These are phyloP conservation scores for Zoanthus solanderi DNA, from an alignment of 92 coral and sea anemone genomes.

Conservation along the genomic window DNA sequence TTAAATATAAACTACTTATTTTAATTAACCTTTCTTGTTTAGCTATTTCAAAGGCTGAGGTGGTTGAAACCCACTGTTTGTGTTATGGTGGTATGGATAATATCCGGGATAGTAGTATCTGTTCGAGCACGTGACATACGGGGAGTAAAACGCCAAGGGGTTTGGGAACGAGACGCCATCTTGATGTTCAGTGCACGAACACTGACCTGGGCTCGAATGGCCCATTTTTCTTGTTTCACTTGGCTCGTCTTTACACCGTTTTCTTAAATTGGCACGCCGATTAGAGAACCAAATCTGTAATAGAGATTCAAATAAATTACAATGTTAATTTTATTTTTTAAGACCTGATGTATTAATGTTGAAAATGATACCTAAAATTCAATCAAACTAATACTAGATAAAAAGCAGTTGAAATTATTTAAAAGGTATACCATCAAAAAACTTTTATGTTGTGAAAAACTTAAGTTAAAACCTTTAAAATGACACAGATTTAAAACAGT, in stretches of 20 bases:
- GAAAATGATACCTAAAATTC: too few relatives aligned
- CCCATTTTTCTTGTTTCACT: neutral
- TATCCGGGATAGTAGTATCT: constrained; percentile 21
- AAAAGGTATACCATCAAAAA: too few relatives aligned
- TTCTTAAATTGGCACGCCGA: constrained; percentile 32
- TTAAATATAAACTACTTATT: too few relatives aligned
- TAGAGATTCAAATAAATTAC: too few relatives aligned
- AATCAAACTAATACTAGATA: too few relatives aligned
- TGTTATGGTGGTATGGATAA: neutral
- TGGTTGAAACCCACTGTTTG: neutral
- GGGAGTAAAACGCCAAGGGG: neutral
- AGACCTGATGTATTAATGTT: neutral
- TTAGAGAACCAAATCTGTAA: constrained; percentile 41
- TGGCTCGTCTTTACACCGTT: constrained; percentile 14
- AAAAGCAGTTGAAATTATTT: too few relatives aligned
- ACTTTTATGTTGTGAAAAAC: too few relatives aligned
- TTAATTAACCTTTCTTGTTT: neutral
- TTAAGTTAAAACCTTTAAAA: too few relatives aligned
- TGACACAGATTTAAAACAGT: too few relatives aligned
- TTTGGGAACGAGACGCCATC: neutral
- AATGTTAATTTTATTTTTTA: neutral
- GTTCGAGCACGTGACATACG: constrained; percentile 8
- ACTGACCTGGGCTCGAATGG: neutral
- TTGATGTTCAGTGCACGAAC: constrained; percentile 17
- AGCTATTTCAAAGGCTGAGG: neutral